Conservation (phyloP, 2,113 vertebrate species). For the Pogona vitticeps region DNA sequence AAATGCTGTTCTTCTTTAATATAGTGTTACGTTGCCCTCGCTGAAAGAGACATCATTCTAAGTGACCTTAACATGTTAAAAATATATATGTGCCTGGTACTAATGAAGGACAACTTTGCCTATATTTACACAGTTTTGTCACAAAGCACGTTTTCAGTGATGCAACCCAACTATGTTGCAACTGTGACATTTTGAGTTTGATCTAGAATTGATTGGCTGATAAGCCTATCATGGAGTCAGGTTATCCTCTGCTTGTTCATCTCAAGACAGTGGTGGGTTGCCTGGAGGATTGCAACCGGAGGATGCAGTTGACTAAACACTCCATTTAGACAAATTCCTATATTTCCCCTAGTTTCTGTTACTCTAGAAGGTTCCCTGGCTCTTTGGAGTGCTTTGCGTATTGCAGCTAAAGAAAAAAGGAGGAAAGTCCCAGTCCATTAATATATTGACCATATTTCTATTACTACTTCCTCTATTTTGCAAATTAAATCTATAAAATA, state of each 20-base stretch:
- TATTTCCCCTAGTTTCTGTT: too few relatives aligned
- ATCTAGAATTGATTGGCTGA: neutral
- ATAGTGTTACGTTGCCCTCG: slow-evolving; percentile 5
- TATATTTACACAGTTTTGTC: neutral
- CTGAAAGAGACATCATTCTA: neutral
- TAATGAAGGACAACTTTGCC: neutral
- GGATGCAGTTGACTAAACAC: too few relatives aligned
- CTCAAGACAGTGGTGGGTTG: too few relatives aligned
- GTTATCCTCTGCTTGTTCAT: neutral
- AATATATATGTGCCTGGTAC: neutral
- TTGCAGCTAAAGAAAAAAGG: too few relatives aligned
- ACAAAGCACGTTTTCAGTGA: neutral
- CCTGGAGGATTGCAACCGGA: too few relatives aligned
- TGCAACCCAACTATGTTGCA: neutral
- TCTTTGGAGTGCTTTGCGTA: too few relatives aligned
- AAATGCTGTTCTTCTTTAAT: neutral
- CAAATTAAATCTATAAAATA: neutral
- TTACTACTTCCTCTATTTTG: neutral
- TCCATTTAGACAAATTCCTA: too few relatives aligned
- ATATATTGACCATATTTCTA: neutral
- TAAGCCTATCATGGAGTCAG: neutral
- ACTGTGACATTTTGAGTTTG: neutral
- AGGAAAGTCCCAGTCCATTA: neutral
- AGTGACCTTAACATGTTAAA: neutral
- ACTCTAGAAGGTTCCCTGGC: too few relatives aligned